Percentiles rank a stretch among this genome's conserved stretches.
Conservation (phyloP, 2,888 invertebrate species). For the Polietes domitor region DNA sequence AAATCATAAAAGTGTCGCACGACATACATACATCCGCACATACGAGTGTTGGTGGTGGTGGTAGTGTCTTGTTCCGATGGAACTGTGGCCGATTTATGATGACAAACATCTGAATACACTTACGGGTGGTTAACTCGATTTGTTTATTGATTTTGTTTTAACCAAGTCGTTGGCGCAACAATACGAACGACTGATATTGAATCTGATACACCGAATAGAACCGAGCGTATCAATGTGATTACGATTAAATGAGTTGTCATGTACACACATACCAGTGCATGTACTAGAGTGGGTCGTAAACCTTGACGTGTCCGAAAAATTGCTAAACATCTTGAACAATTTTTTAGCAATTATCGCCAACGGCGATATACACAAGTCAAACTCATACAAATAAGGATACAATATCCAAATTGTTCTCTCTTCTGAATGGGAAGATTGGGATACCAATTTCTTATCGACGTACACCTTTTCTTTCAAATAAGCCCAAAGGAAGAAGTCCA, state of each 20-base stretch:
- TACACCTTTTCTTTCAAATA: too few species aligned
- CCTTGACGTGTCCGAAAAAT: too few species aligned
- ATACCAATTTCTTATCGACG: too few species aligned
- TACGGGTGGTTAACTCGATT: background rate
- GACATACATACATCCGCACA: background rate
- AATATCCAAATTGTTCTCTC: too few species aligned
- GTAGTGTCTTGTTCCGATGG: background rate
- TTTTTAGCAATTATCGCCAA: too few species aligned
- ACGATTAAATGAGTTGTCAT: constrained; percentile 25
- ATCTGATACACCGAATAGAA: background rate
- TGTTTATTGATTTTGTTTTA: constrained; percentile 31
- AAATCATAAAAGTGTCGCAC: constrained; percentile 38
- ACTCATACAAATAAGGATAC: too few species aligned
- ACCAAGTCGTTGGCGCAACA: background rate
- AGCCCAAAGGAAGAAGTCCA: too few species aligned
- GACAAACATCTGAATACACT: constrained; percentile 41
- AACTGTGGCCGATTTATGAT: background rate
- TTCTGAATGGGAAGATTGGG: too few species aligned
- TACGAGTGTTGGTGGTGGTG: too few species aligned
- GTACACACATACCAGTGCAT: background rate
- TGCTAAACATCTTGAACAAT: too few species aligned
- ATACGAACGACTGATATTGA: background rate
- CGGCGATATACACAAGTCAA: too few species aligned
- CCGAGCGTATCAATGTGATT: constrained; percentile 5
- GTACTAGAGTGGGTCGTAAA: too few species aligned